Conservation (phyloP, 2,113 vertebrate species). For the Seriola quinqueradiata region DNA sequence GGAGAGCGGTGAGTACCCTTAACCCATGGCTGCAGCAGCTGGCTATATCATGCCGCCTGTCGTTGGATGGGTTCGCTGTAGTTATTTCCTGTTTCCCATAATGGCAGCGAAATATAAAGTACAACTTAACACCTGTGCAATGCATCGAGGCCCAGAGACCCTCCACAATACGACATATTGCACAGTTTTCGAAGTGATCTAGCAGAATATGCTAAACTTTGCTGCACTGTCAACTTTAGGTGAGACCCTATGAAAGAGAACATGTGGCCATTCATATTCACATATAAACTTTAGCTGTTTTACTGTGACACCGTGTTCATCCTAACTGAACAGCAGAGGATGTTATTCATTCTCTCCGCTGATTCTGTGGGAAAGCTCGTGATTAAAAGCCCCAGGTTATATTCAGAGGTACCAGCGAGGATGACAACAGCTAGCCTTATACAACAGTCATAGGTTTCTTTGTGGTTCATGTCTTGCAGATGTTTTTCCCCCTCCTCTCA, state of each 20-base stretch:
- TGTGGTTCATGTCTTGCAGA: constrained; percentile 42
- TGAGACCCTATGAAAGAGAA: background rate
- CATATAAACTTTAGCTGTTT: background rate
- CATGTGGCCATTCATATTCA: background rate
- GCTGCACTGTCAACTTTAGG: background rate
- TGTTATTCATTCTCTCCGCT: constrained; percentile 48
- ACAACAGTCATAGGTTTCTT: constrained; percentile 68
- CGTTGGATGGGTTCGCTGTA: background rate
- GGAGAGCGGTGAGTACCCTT: constrained; percentile 89
- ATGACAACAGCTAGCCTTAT: constrained; percentile 49
- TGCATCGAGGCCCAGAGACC: constrained; percentile 20
- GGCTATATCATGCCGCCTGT: background rate
- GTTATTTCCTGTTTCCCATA: constrained; percentile 56
- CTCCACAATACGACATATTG: background rate
- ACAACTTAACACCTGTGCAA: background rate
- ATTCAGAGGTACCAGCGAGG: constrained; percentile 41
- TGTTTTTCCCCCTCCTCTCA: background rate
- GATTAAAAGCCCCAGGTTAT: constrained; percentile 71
- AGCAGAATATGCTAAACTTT: background rate
- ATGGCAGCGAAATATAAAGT: background rate
- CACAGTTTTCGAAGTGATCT: background rate
- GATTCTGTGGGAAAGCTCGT: constrained; percentile 74
- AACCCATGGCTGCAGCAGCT: constrained; percentile 8
- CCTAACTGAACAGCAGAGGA: constrained; percentile 25
- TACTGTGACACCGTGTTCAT: constrained; percentile 5